Conservation (phyloP, 2,113 vertebrate genomes). For the Oreamnos americanus region DNA sequence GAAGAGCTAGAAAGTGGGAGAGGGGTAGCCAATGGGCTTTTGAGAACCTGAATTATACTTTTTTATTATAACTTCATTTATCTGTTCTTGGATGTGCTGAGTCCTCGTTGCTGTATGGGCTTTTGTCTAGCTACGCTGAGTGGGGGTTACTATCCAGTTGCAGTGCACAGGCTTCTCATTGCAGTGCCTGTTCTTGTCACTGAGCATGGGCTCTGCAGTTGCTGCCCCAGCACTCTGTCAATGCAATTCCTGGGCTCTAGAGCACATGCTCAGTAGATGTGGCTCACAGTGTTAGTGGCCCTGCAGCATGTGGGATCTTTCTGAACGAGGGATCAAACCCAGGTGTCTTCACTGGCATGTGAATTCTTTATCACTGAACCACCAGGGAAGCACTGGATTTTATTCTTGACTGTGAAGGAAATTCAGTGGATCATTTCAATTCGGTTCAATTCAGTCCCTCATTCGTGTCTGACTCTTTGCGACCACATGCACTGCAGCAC, state of each 20-base stretch:
- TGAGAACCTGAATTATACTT: background rate
- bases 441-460: background rate
- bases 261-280: background rate
- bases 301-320: background rate
- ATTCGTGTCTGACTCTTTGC: accelerated
- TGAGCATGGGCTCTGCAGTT: background rate
- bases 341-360: background rate
- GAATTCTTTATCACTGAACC: background rate
- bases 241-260: background rate
- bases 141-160: background rate
- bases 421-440: background rate
- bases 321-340: background rate
- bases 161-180: background rate
- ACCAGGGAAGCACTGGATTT: background rate
- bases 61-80: background rate
- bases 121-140: background rate
- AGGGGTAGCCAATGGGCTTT: background rate
- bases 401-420: background rate
- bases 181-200: accelerated
- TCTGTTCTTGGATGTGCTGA: background rate
- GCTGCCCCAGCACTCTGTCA: background rate
- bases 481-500: background rate
- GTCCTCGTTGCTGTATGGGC: background rate
- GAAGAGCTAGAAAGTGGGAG: background rate
- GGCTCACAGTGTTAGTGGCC: background rate